Evolutionary conservation across 1,140 invertebrate genomes (phyloP).

Genomic region (Drosophila lowei): DNA sequence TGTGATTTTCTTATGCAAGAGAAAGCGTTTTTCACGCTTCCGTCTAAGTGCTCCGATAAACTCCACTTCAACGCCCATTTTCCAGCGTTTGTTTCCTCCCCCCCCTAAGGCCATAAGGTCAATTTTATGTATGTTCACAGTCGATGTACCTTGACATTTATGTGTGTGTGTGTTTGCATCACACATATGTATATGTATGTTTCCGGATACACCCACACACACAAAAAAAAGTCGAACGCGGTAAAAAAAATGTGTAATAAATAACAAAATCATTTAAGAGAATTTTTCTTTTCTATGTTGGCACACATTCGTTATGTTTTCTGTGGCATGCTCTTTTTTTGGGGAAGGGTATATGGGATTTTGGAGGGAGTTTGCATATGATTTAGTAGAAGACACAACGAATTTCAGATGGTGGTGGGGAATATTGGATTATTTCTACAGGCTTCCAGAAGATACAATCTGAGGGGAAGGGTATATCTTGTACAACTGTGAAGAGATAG

Average conservation of each 20-base stretch:
- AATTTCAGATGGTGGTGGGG: no score
- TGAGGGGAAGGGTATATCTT: no score
- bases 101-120: slow-evolving; percentile 29
- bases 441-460: no score
- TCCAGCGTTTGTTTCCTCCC: not conserved
- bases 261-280: slow-evolving; percentile 50
- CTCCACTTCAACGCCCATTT: slow-evolving; percentile 25
- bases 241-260: slow-evolving; percentile 34
- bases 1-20: slow-evolving; percentile 21
- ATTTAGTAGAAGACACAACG: not conserved
- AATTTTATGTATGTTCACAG: slow-evolving; percentile 39
- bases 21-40: slow-evolving; percentile 17
- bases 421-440: no score
- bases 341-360: no score
- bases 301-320: slow-evolving; percentile 8
- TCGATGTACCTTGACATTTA: slow-evolving; percentile 65
- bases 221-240: slow-evolving; percentile 13
- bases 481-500: no score
- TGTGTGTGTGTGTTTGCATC: slow-evolving; percentile 1
- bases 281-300: slow-evolving; percentile 37
- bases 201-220: not conserved
- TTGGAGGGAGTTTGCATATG: not conserved
- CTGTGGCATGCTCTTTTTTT: not conserved
- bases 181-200: not conserved
- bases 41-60: slow-evolving; percentile 49